phyloP scores from a whole-genome alignment of 2,888 invertebrate species.

The Psococerastis gibbosa region DNA sequence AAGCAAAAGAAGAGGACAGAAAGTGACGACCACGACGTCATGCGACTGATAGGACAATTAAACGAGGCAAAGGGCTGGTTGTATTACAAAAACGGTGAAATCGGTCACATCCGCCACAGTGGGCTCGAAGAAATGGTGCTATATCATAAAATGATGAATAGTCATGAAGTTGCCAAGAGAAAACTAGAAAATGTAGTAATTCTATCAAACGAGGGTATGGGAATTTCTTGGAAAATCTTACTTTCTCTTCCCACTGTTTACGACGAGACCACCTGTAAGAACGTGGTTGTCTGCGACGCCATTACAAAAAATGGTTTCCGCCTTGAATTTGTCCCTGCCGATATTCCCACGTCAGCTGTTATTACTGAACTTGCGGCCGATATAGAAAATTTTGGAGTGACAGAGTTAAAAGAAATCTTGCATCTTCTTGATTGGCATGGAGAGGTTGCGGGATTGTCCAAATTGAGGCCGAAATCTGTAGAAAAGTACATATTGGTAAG shows the following conservation, averaged over 20 bases:
- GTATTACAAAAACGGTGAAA: neutral
- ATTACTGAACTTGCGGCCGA: conserved; percentile 16
- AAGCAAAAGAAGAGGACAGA: neutral
- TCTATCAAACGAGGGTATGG: conserved; percentile 12
- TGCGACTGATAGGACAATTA: conserved; percentile 3
- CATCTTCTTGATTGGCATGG: conserved; percentile 13
- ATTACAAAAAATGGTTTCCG: conserved; percentile 18
- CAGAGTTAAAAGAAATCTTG: conserved; percentile 17
- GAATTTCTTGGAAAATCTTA: conserved; percentile 13
- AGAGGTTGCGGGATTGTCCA: conserved; percentile 10
- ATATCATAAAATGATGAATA: conserved; percentile 15
- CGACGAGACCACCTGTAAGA: conserved; percentile 14
- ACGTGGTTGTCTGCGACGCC: conserved; percentile 16
- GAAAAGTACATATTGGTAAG: conserved; percentile 16
- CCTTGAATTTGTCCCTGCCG: conserved; percentile 13
- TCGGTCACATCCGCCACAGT: conserved; percentile 13
- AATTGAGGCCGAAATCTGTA: conserved; percentile 16
- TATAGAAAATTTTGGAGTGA: conserved; percentile 16
- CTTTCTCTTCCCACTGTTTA: conserved; percentile 13
- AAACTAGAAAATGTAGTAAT: conserved; percentile 14
- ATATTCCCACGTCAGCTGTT: neutral
- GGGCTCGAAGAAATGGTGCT: conserved; percentile 17
- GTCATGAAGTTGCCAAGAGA: conserved; percentile 16
- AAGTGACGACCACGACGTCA: neutral
- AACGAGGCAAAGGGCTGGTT: conserved; percentile 5